Conservation (phyloP, 1,140 invertebrate species). For the Drosophila eugracilis region DNA sequence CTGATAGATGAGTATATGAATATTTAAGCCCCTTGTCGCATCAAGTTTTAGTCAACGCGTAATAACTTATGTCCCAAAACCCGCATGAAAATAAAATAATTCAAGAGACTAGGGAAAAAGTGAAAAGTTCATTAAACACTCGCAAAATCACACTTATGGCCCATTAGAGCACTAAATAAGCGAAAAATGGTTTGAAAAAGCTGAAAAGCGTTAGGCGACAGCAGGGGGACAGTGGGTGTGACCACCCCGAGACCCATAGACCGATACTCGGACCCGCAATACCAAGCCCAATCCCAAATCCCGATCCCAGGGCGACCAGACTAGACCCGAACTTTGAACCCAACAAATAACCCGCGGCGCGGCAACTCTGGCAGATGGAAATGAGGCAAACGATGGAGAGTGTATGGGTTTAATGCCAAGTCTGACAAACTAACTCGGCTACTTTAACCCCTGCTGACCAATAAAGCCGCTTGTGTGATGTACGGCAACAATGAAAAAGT, state of each 20-base stretch:
- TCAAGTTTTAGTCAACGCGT: neutral
- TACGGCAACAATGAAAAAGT: constrained; percentile 74
- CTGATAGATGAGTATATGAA: neutral
- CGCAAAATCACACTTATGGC: constrained; percentile 79
- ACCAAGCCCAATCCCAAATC: constrained; percentile 28
- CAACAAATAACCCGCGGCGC: constrained; percentile 77
- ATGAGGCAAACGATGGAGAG: constrained; percentile 25
- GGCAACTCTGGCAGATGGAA: constrained; percentile 48
- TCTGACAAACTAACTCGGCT: constrained; percentile 75
- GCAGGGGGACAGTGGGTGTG: neutral
- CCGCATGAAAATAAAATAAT: constrained; percentile 4
- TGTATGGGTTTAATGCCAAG: constrained; percentile 56
- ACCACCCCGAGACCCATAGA: constrained; percentile 6
- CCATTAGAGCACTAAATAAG: constrained; percentile 80
- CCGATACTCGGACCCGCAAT: constrained; percentile 21
- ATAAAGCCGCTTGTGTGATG: constrained; percentile 82
- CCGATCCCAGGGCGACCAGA: constrained; percentile 38
- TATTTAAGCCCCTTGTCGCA: neutral
- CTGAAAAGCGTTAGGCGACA: constrained; percentile 1
- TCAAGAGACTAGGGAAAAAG: constrained; percentile 28
- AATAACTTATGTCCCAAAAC: neutral
- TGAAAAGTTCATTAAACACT: constrained; percentile 81
- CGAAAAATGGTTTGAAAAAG: constrained; percentile 59
- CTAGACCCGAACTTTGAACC: constrained; percentile 58
- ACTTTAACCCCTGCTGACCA: constrained; percentile 79